Conservation (phyloP, 2,113 vertebrate species). For the Pelvicachromis taeniatus region DNA sequence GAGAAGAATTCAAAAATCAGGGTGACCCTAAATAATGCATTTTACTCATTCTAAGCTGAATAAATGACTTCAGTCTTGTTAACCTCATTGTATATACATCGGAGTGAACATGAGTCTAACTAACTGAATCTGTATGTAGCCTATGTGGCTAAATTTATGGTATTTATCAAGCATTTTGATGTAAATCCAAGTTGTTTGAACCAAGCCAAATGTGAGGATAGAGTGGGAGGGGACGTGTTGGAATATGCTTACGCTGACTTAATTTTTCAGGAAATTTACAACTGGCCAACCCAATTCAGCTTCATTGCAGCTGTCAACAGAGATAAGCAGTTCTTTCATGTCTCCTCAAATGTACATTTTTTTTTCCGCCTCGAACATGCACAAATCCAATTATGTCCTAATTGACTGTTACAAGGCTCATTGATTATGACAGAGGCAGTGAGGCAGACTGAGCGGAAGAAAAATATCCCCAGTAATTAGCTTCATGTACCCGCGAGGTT, state of each 20-base stretch:
- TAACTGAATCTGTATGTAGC: background rate
- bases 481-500: conserved; percentile 28
- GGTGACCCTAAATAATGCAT: background rate
- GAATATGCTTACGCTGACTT: background rate
- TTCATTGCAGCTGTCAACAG: conserved; percentile 52
- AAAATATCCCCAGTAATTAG: conserved; percentile 62
- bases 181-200: background rate
- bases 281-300: conserved; percentile 14
- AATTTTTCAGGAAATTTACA: conserved; percentile 19
- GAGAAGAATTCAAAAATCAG: background rate
- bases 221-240: background rate
- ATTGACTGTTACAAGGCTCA: conserved; percentile 72
- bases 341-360: conserved; percentile 46
- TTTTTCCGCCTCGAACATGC: conserved; percentile 51
- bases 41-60: background rate
- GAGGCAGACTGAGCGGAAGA: conserved; percentile 33
- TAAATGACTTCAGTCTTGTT: background rate
- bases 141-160: background rate
- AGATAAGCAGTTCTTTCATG: conserved; percentile 60
- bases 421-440: conserved; percentile 68
- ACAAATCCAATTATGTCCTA: conserved; percentile 71
- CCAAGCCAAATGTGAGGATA: background rate
- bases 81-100: background rate
- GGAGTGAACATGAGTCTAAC: background rate
- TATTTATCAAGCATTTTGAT: background rate